phyloP scores from a whole-genome alignment of 2,888 invertebrate genomes.

The Lissonota sp. region DNA sequence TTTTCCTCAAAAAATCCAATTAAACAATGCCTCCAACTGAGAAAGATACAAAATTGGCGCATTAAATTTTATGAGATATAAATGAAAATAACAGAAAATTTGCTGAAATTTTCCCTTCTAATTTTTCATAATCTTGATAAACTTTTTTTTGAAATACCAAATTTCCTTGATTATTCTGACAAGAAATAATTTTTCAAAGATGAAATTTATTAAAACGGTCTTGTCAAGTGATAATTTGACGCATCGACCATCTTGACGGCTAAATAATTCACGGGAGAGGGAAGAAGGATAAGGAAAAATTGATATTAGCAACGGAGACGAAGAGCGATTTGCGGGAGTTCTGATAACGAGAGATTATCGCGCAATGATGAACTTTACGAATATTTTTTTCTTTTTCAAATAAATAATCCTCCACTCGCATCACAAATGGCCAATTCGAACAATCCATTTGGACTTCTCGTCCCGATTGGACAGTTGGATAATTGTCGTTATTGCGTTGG shows the following conservation, averaged over 20 bases:
- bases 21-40: too few relatives aligned
- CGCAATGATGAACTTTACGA: conserved; percentile 53
- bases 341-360: conserved; percentile 60
- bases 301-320: conserved; percentile 34
- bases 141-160: background rate
- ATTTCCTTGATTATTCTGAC: background rate
- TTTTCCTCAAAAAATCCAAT: background rate
- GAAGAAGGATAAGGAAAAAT: conserved; percentile 10
- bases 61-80: background rate
- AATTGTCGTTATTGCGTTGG: conserved; percentile 41
- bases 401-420: conserved; percentile 6
- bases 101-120: background rate
- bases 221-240: background rate
- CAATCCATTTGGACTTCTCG: conserved; percentile 22
- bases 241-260: conserved; percentile 70
- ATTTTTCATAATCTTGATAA: background rate
- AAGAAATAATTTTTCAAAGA: background rate
- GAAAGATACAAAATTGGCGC: too few relatives aligned
- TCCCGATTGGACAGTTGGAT: conserved; percentile 37
- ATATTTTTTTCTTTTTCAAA: conserved; percentile 17
- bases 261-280: conserved; percentile 38
- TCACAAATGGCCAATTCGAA: conserved; percentile 63
- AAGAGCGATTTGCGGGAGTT: conserved; percentile 41
- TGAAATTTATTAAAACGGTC: background rate
- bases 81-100: background rate